Percentiles rank a stretch among this genome's conserved stretches.
These are phyloP conservation scores for Copsychus sechellarum DNA, from an alignment of 2,113 vertebrate species.

Conservation along the genomic window DNA sequence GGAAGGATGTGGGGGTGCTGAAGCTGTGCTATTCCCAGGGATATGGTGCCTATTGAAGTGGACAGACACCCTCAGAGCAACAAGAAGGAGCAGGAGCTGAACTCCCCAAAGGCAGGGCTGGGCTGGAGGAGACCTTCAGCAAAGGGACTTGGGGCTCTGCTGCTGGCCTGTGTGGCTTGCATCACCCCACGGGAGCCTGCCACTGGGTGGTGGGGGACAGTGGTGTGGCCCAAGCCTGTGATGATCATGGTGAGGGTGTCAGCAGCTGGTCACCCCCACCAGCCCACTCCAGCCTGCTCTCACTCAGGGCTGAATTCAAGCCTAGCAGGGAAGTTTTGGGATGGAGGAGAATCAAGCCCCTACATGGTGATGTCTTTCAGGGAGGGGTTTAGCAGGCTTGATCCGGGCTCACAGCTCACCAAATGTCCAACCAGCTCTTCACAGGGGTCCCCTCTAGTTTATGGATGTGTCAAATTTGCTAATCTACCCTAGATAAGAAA, in stretches of 20 bases:
- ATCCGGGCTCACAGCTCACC: too few relatives aligned
- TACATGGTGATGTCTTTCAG: background rate
- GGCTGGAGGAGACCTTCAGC: background rate
- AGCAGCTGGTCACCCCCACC: background rate
- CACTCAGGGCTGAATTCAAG: background rate
- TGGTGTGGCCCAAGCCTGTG: background rate
- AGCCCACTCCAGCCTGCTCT: background rate
- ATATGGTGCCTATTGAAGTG: accelerated
- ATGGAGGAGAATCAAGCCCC: background rate
- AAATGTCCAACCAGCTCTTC: background rate
- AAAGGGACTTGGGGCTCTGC: background rate
- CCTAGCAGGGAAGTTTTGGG: background rate
- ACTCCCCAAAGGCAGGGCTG: background rate
- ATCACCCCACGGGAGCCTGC: accelerated
- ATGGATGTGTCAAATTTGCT: background rate
- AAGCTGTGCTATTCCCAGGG: background rate
- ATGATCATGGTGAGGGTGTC: background rate
- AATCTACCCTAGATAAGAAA: background rate
- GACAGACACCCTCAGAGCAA: background rate
- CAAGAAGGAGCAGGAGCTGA: background rate
- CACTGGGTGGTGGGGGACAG: background rate
- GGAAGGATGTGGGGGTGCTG: accelerated
- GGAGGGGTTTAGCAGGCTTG: background rate
- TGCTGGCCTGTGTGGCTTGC: background rate
- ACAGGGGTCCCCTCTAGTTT: background rate